These are phyloP conservation scores for Sminthopsis crassicaudata DNA, from an alignment of 2,113 vertebrate genomes.

Conservation along the genomic window DNA sequence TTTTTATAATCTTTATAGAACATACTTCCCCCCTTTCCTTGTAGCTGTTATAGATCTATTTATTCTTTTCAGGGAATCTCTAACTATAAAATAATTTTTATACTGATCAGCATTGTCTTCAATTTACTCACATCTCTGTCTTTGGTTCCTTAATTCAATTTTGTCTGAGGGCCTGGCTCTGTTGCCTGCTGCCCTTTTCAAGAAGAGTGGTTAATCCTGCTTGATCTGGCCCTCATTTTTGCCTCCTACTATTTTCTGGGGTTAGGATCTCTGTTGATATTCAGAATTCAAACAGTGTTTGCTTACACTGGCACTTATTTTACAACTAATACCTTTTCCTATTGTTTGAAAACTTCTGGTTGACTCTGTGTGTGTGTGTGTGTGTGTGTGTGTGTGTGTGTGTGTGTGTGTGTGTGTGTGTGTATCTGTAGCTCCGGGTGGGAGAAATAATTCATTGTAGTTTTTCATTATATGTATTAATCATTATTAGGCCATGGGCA, in stretches of 20 bases:
- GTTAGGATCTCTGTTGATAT: too few species aligned
- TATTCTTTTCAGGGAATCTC: not conserved
- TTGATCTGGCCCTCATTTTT: not conserved
- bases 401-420: too few species aligned
- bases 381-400: too few species aligned
- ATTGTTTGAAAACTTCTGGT: not conserved
- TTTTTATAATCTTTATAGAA: not conserved
- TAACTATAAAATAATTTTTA: not conserved
- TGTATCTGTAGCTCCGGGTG: not conserved
- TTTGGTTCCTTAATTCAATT: not conserved
- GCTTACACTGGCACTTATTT: not conserved
- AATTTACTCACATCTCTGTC: not conserved
- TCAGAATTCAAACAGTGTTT: too few species aligned
- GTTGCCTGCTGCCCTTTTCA: not conserved
- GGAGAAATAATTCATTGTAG: not conserved
- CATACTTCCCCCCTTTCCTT: not conserved
- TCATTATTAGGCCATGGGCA: not conserved
- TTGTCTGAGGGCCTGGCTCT: not conserved
- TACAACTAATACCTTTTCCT: not conserved
- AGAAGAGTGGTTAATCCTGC: not conserved
- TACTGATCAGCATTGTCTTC: not conserved
- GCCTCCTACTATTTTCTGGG: not conserved
- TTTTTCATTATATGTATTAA: not conserved
- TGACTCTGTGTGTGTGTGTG: not conserved
- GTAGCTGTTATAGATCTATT: not conserved